These are phyloP conservation scores for Andinoacara biseriatus DNA, from an alignment of 2,113 vertebrate genomes.

Conservation along the genomic window DNA sequence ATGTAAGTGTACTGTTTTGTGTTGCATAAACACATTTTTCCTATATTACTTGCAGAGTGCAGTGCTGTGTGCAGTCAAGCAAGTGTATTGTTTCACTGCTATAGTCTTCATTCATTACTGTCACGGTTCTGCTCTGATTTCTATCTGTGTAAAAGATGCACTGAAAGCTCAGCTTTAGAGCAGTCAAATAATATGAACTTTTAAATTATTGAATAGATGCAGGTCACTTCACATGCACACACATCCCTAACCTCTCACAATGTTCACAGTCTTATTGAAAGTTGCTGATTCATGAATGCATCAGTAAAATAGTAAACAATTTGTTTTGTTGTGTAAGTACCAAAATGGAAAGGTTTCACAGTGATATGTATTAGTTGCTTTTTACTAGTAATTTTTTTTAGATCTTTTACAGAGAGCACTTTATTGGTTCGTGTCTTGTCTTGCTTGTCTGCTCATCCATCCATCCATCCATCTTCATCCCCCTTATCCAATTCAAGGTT, in stretches of 20 bases:
- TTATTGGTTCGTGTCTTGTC: neutral
- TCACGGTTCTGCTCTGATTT: slow-evolving; percentile 42
- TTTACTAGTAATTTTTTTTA: neutral
- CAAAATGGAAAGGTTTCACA: neutral
- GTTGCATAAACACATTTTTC: slow-evolving; percentile 20
- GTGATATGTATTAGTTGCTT: neutral
- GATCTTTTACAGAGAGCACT: neutral
- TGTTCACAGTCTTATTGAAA: neutral
- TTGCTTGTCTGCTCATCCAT: no score
- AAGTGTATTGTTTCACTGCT: slow-evolving; percentile 26
- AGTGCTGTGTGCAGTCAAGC: slow-evolving; percentile 21
- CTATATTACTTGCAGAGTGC: slow-evolving; percentile 5
- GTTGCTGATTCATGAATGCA: slow-evolving; percentile 4
- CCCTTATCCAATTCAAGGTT: no score
- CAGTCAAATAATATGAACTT: neutral
- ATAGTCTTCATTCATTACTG: neutral
- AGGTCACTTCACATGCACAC: neutral
- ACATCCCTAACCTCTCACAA: neutral
- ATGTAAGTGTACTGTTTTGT: slow-evolving; percentile 54
- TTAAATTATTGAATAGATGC: neutral
- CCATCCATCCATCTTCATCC: no score
- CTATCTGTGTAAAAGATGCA: neutral
- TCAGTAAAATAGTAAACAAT: neutral
- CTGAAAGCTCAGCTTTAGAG: neutral
- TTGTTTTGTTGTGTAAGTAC: neutral